Percentiles rank a stretch among this genome's conserved stretches.
Conservation (phyloP, 2,888 invertebrate genomes). For the Julus scandinavius region DNA sequence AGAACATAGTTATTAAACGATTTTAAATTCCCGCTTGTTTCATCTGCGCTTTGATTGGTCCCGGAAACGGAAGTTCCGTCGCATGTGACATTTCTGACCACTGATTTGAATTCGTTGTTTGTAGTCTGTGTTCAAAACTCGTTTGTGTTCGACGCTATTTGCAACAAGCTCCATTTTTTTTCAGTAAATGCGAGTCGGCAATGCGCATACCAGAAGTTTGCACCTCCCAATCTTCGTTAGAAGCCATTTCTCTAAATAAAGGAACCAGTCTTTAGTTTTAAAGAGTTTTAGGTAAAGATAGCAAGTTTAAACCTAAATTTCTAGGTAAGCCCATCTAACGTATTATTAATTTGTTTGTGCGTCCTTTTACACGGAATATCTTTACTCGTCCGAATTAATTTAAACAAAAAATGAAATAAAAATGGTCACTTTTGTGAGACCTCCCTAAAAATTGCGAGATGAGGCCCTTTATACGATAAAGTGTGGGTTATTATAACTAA, state of each 20-base stretch:
- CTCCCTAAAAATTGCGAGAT: too few species aligned
- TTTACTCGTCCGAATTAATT: too few species aligned
- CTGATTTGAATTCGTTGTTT: too few species aligned
- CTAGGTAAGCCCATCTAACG: too few species aligned
- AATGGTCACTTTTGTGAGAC: too few species aligned
- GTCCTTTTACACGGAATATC: too few species aligned
- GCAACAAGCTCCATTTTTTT: constrained; percentile 53
- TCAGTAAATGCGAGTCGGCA: constrained; percentile 56
- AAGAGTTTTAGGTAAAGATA: too few species aligned
- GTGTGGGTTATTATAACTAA: background rate
- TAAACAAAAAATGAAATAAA: too few species aligned
- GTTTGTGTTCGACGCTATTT: background rate
- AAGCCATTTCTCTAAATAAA: constrained; percentile 65
- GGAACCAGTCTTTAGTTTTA: background rate
- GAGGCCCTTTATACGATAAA: too few species aligned
- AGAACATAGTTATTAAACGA: background rate
- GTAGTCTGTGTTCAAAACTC: background rate
- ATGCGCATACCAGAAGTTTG: constrained; percentile 63
- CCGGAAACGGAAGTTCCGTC: background rate
- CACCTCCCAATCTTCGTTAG: constrained; percentile 65
- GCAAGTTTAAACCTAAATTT: too few species aligned
- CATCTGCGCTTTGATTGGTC: background rate
- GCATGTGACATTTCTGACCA: background rate
- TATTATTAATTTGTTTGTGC: too few species aligned
- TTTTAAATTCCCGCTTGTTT: background rate